Conservation (phyloP, 1,140 invertebrate genomes). For the Calliphora vicina region DNA sequence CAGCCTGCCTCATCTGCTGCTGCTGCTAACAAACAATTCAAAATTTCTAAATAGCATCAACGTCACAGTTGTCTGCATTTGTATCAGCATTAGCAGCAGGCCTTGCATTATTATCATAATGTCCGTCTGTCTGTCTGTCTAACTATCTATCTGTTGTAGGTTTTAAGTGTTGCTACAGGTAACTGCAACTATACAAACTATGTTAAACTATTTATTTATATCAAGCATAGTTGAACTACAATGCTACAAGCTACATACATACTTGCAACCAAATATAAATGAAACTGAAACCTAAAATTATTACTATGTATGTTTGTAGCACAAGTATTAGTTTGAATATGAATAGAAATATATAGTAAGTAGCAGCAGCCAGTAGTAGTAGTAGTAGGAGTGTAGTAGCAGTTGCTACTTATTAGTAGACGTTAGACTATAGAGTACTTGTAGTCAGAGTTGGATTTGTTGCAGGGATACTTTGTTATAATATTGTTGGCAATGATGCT, state of each 20-base stretch:
- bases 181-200: neutral
- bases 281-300: neutral
- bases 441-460: neutral
- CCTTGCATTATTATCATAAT: neutral
- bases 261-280: neutral
- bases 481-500: constrained; percentile 27
- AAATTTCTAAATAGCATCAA: neutral
- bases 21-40: neutral
- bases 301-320: neutral
- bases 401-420: neutral
- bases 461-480: neutral
- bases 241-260: neutral
- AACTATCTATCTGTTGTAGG: neutral
- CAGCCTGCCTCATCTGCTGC: neutral
- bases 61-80: neutral
- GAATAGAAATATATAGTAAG: neutral
- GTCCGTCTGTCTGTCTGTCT: neutral
- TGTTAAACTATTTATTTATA: neutral
- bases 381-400: no score
- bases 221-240: neutral
- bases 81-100: neutral
- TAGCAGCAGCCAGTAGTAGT: neutral
- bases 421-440: neutral
- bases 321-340: neutral
- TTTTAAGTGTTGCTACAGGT: neutral